Evolutionary conservation across 2,113 vertebrate species (phyloP).

Genomic region (Otis tarda): DNA sequence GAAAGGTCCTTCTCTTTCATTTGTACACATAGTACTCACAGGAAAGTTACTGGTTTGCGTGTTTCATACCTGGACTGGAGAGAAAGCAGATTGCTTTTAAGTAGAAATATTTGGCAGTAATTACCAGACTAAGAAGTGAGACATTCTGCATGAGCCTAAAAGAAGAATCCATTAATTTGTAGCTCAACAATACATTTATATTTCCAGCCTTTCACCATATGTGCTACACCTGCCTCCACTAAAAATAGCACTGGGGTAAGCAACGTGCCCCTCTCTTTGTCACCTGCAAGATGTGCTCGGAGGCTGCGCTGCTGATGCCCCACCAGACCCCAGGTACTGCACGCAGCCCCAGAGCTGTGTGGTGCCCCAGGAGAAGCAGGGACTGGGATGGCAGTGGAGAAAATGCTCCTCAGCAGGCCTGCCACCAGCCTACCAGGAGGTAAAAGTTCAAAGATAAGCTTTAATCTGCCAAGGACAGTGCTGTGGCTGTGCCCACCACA

Average conservation of each 20-base stretch:
- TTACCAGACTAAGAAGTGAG: constrained; percentile 25
- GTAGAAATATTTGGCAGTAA: constrained; percentile 25
- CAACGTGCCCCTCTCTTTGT: background rate
- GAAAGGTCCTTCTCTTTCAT: background rate
- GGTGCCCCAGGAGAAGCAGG: background rate
- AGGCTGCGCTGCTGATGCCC: background rate
- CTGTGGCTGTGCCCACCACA: too few relatives aligned
- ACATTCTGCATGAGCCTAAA: background rate
- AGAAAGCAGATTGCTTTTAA: constrained; percentile 43
- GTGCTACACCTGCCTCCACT: background rate
- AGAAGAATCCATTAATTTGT: background rate
- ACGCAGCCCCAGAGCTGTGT: background rate
- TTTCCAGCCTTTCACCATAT: background rate
- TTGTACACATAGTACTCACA: background rate
- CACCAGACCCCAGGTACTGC: background rate
- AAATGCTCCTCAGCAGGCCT: background rate
- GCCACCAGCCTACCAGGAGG: background rate
- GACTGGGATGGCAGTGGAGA: background rate
- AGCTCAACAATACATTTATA: background rate
- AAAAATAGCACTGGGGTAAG: background rate
- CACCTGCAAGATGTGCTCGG: accelerated
- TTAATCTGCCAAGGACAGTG: background rate
- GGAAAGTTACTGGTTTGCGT: constrained; percentile 33
- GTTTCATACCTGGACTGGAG: background rate
- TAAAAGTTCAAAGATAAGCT: background rate